These are phyloP conservation scores for Phalanger gymnotis DNA, from an alignment of 2,797 vertebrate genomes.

Conservation along the genomic window DNA sequence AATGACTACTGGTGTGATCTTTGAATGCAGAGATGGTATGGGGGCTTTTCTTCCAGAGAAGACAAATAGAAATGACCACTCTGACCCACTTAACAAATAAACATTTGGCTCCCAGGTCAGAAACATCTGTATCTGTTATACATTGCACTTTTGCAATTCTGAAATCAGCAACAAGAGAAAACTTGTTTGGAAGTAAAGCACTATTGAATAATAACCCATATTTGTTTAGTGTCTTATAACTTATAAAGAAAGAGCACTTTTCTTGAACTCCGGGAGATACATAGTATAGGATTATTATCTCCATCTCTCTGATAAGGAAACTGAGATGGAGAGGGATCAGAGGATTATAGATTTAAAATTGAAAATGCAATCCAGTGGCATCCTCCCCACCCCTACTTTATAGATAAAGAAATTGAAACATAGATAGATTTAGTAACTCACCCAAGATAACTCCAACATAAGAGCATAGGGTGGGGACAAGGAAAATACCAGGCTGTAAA, in stretches of 20 bases:
- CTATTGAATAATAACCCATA: neutral
- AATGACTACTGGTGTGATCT: conserved; percentile 41
- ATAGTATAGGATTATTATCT: neutral
- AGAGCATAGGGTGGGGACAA: neutral
- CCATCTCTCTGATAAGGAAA: neutral
- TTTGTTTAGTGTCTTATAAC: neutral
- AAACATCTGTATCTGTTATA: neutral
- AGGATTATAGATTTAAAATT: neutral
- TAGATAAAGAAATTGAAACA: neutral
- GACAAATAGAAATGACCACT: conserved; percentile 12
- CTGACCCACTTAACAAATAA: neutral
- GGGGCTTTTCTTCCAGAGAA: conserved; percentile 34
- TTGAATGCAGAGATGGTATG: neutral
- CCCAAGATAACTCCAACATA: neutral
- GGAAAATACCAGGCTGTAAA: neutral
- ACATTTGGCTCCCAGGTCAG: neutral
- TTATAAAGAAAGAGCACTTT: neutral
- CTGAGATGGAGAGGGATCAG: neutral
- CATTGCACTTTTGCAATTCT: neutral
- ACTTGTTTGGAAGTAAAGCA: neutral
- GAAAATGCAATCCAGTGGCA: neutral
- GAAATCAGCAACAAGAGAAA: neutral
- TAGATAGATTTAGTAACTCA: neutral
- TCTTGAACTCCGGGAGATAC: neutral
- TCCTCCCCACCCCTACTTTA: neutral